These are phyloP conservation scores for Danaus melanippus DNA, from an alignment of 1,140 invertebrate genomes.

Conservation along the genomic window DNA sequence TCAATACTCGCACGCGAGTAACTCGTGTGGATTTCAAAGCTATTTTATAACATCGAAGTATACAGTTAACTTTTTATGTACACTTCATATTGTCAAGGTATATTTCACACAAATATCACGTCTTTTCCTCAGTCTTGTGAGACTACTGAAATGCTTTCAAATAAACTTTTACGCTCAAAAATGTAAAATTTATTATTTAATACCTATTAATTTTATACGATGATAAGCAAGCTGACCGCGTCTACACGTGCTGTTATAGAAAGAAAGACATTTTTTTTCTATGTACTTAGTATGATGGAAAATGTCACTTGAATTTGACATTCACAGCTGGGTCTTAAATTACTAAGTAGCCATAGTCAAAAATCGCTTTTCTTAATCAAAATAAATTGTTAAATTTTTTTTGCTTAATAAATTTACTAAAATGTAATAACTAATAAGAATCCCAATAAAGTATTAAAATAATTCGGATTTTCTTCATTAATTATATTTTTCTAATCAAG, in stretches of 20 bases:
- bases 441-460: too few species aligned
- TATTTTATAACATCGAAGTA: conserved; percentile 13
- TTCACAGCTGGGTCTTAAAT: conserved; percentile 9
- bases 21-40: conserved; percentile 19
- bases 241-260: conserved; percentile 64
- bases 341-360: too few species aligned
- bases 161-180: too few species aligned
- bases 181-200: conserved; percentile 4
- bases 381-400: too few species aligned
- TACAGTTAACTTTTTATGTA: conserved; percentile 10
- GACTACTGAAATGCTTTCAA: too few species aligned
- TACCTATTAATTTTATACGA: conserved; percentile 45
- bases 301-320: conserved; percentile 16
- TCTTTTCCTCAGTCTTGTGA: too few species aligned
- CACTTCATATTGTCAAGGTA: conserved; percentile 5
- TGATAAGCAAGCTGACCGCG: conserved; percentile 49
- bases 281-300: conserved; percentile 12
- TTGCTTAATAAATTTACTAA: too few species aligned
- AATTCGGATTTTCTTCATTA: too few species aligned
- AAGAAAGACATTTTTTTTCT: conserved; percentile 28
- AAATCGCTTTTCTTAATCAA: too few species aligned
- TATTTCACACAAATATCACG: too few species aligned
- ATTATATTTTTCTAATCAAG: too few species aligned
- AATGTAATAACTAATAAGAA: too few species aligned
- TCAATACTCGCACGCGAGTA: conserved; percentile 23